Percentiles rank a stretch among this genome's conserved stretches.
Evolutionary conservation across 2,113 vertebrate species (phyloP).

Genomic region (Tachycineta bicolor): DNA sequence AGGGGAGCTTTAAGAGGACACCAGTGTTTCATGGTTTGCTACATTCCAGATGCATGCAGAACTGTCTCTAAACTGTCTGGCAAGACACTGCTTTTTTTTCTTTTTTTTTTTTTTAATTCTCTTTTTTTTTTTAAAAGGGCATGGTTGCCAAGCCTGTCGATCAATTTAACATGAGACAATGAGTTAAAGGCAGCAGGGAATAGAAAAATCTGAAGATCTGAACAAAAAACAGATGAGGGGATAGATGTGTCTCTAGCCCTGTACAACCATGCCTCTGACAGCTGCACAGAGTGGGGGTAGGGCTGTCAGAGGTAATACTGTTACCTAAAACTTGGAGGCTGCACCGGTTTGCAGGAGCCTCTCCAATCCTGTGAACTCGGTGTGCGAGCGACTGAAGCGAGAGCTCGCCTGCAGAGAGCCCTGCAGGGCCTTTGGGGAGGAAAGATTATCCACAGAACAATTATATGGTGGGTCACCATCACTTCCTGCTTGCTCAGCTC

Average conservation of each 20-base stretch:
- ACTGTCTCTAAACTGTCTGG: not conserved
- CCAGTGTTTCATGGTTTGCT: not conserved
- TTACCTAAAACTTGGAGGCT: not conserved
- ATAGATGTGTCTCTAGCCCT: not conserved
- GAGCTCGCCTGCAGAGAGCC: not conserved
- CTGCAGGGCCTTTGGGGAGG: not conserved
- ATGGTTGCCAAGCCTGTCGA: constrained; percentile 13
- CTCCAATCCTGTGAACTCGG: not conserved
- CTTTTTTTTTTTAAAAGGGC: not conserved
- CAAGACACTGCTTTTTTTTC: not conserved
- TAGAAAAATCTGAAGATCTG: not conserved
- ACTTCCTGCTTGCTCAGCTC: not conserved
- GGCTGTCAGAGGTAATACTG: not conserved
- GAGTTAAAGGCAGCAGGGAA: not conserved
- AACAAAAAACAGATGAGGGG: not conserved
- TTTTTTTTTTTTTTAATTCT: not conserved
- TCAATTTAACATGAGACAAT: constrained; percentile 10
- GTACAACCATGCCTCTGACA: not conserved
- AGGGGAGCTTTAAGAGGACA: not conserved
- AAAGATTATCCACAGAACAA: constrained; percentile 17
- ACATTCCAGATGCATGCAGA: not conserved
- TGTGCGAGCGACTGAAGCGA: not conserved
- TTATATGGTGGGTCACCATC: not conserved
- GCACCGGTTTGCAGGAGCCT: not conserved
- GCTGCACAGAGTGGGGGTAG: not conserved